A percentile compares a stretch with the other conserved stretches of the same genome.
These are phyloP conservation scores for Platypus cylindrus DNA, from an alignment of 2,888 invertebrate genomes.

Conservation along the genomic window DNA sequence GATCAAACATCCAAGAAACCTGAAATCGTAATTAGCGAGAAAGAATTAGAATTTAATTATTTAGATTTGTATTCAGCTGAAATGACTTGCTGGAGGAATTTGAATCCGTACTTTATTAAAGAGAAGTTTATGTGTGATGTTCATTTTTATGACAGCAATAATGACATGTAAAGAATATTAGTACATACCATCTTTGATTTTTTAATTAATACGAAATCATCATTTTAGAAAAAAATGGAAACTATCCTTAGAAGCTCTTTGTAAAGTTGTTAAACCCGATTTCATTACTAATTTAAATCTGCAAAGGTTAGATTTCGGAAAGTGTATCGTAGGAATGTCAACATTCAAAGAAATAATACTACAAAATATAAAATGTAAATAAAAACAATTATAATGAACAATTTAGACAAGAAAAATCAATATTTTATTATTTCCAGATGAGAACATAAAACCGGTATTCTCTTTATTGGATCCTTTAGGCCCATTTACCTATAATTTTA, in stretches of 20 bases:
- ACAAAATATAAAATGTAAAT: conserved; percentile 21
- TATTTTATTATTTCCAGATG: conserved; percentile 15
- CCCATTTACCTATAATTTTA: conserved; percentile 15
- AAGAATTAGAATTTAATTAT: conserved; percentile 14
- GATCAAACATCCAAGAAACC: conserved; percentile 2
- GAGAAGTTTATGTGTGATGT: conserved; percentile 18
- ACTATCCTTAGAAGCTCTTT: conserved; percentile 16
- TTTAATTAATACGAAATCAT: background rate
- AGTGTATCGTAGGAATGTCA: conserved; percentile 17
- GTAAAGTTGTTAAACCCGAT: conserved; percentile 19
- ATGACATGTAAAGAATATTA: conserved; percentile 3
- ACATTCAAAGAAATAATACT: conserved; percentile 14
- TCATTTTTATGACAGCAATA: conserved; percentile 14
- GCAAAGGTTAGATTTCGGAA: conserved; percentile 21
- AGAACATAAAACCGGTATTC: conserved; percentile 12
- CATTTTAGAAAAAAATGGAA: conserved; percentile 10
- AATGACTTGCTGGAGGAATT: conserved; percentile 21
- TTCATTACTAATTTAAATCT: conserved; percentile 19
- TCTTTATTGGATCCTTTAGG: conserved; percentile 17
- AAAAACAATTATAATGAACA: background rate
- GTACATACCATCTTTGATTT: background rate
- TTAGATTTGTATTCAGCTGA: conserved; percentile 21
- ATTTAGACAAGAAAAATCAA: background rate
- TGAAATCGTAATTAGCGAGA: conserved; percentile 14
- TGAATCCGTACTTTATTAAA: conserved; percentile 18